Conservation (phyloP, 2,888 invertebrate genomes). For the Trimorus sp. region DNA sequence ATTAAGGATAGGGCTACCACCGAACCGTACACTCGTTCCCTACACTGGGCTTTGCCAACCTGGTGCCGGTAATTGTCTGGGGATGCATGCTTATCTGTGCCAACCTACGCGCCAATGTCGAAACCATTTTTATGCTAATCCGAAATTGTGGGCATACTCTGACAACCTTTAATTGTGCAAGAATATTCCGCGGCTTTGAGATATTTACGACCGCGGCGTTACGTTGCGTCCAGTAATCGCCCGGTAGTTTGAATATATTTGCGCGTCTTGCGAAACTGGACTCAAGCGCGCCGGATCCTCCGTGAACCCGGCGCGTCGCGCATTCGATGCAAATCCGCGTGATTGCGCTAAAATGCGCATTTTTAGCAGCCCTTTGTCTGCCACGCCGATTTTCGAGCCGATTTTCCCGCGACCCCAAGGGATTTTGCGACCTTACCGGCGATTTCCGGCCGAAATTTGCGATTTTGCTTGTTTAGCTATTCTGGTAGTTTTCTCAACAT, state of each 20-base stretch:
- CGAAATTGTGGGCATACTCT: slow-evolving; percentile 50
- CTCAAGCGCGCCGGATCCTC: slow-evolving; percentile 14
- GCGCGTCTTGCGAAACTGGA: slow-evolving; percentile 34
- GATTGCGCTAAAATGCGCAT: slow-evolving; percentile 11
- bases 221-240: slow-evolving; percentile 44
- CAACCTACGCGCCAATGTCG: slow-evolving; percentile 55
- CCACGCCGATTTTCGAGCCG: too few species aligned
- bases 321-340: slow-evolving; percentile 33
- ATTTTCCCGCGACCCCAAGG: too few species aligned
- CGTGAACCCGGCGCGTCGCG: slow-evolving; percentile 15
- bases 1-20: too few species aligned
- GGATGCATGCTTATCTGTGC: slow-evolving; percentile 55
- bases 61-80: slow-evolving; percentile 49
- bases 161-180: slow-evolving; percentile 59
- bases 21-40: too few species aligned
- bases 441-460: neutral
- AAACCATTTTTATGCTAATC: slow-evolving; percentile 56
- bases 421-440: too few species aligned
- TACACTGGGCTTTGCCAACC: too few species aligned
- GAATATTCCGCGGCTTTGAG: slow-evolving; percentile 34
- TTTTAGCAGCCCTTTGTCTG: neutral
- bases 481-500: slow-evolving; percentile 42
- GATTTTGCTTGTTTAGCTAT: slow-evolving; percentile 35
- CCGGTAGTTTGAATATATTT: slow-evolving; percentile 56
- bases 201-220: slow-evolving; percentile 50